Evolutionary conservation across 2,888 invertebrate genomes (phyloP).

Genomic region (Ceraclea dissimilis): DNA sequence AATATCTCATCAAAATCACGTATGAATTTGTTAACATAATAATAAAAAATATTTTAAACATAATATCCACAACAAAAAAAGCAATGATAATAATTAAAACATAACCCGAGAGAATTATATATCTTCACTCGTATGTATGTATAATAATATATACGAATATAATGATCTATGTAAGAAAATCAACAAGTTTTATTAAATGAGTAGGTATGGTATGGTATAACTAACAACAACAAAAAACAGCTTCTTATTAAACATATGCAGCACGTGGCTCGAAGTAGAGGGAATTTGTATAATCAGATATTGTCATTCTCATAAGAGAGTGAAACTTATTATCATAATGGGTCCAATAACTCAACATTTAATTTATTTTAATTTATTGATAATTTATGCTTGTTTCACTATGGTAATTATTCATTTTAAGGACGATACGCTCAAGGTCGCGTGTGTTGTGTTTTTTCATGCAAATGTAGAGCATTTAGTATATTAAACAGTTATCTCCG

Average conservation of each 20-base stretch:
- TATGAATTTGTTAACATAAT: no score
- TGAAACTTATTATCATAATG: slow-evolving; percentile 1
- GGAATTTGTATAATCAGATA: neutral
- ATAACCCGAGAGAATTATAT: no score
- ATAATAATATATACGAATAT: no score
- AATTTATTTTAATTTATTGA: slow-evolving; percentile 2
- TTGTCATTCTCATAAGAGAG: neutral
- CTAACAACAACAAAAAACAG: neutral
- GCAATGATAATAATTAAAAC: no score
- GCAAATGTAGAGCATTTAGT: neutral
- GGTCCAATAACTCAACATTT: slow-evolving; percentile 1
- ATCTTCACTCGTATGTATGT: no score
- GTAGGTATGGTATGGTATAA: no score
- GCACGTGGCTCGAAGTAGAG: neutral
- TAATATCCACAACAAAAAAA: no score
- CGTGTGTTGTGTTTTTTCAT: neutral
- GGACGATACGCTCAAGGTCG: neutral
- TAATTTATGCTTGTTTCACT: neutral
- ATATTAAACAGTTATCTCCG: neutral
- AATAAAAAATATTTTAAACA: no score
- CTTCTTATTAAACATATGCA: neutral
- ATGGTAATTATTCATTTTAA: slow-evolving; percentile 1
- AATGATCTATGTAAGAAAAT: no score
- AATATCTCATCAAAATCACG: no score
- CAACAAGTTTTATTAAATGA: no score